Evolutionary conservation across 2,113 vertebrate species (phyloP), one percentile per base, ranked within the genome.

Genomic region (Mormyrus iriodes): DNA sequence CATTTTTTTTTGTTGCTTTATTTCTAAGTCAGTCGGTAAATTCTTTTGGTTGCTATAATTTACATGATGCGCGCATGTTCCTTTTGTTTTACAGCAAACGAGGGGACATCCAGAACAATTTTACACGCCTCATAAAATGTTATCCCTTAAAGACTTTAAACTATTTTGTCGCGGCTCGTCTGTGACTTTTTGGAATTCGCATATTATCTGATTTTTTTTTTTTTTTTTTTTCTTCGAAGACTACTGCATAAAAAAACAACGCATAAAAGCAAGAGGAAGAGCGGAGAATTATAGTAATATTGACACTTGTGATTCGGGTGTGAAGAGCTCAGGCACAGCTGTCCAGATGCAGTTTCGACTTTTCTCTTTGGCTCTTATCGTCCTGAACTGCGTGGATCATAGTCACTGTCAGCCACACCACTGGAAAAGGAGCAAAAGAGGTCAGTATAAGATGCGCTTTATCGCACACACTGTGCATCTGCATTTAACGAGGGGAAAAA

Each of bases 351-450:
- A 96, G 97, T 98, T 99, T 97, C 97, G 97, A 94, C 97, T 99
- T 91, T 97, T 99, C 94, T 98, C 98, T 90, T 98, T 98, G 95
- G 97, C 97, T 90, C 94, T 99, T 91, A 95, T 99, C 95, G 93
- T 99, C 93, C 97, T 99, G 91, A 99, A 99, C 96, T 99, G 98
- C 93, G 96, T 99, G 98, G 98, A 99, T 96, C 98, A 97, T 97
- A 96, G 97, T 92, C 97, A 97, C 95, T 97, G 98, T 96, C 98
- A 98, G 93, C 94, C 95, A 92, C 94, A 94, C 93, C 98, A 98
- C 92, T 98, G 97, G 97, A 97, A 96, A 94, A 96, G 98, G 95
- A 97, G 94, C 94, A 99, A 97, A 94, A 96, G 98, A 98, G 98
- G 98, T 99, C 95, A 94, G 95, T 91, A 21, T 53, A 7, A 39